These are phyloP conservation scores for Chaenocephalus aceratus DNA, from an alignment of 2,113 vertebrate genomes.

Conservation along the genomic window DNA sequence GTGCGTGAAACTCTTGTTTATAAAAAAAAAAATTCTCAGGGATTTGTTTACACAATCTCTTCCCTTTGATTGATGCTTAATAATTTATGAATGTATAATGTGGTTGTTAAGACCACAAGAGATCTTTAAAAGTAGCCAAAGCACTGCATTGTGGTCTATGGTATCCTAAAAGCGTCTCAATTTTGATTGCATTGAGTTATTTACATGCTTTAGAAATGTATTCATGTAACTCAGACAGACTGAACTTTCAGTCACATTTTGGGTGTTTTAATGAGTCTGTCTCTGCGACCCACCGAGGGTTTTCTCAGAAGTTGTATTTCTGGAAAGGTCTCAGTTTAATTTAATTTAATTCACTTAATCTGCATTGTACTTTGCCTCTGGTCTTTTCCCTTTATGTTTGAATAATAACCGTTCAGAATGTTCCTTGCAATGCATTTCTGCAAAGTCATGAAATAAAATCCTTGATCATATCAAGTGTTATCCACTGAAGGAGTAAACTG, in stretches of 20 bases:
- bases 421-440: slow-evolving; percentile 37
- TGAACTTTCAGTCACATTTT: not conserved
- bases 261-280: slow-evolving; percentile 24
- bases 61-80: no score
- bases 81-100: not conserved
- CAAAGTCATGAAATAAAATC: slow-evolving; percentile 27
- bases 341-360: slow-evolving; percentile 56
- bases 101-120: no score
- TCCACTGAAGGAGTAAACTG: not conserved
- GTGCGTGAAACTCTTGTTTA: no score
- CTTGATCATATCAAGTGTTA: slow-evolving; percentile 15
- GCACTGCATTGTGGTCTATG: accelerated
- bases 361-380: slow-evolving; percentile 55
- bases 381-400: slow-evolving; percentile 57
- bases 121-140: not conserved
- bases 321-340: slow-evolving; percentile 42
- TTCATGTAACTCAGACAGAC: not conserved
- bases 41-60: no score
- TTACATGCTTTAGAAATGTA: not conserved
- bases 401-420: slow-evolving; percentile 49
- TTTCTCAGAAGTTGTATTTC: slow-evolving; percentile 35
- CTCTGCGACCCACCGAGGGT: not conserved
- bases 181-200: not conserved
- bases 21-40: no score
- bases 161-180: not conserved